Conservation (phyloP, 2,888 invertebrate species). For the Agriopis leucophaearia region DNA sequence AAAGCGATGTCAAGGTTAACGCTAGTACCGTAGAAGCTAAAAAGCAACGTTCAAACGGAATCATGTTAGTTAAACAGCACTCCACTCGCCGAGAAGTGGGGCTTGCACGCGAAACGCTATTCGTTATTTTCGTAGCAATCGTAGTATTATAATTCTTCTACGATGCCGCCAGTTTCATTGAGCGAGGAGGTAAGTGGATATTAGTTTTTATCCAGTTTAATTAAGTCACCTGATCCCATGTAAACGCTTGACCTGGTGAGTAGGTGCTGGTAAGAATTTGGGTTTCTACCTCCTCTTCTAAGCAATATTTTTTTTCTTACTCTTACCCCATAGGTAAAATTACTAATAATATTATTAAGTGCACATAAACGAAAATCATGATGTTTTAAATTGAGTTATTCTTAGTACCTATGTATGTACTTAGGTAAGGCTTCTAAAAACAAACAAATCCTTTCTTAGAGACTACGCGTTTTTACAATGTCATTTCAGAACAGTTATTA, state of each 20-base stretch:
- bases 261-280: no score
- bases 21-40: constrained; percentile 60
- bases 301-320: no score
- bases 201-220: constrained; percentile 6
- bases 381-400: no score
- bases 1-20: constrained; percentile 71
- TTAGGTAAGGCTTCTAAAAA: no score
- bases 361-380: no score
- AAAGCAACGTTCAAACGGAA: constrained; percentile 62
- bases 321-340: no score
- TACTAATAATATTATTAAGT: no score
- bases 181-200: constrained; percentile 75
- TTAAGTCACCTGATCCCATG: constrained; percentile 15
- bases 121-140: constrained; percentile 30
- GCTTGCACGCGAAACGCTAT: constrained; percentile 32
- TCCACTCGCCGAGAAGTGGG: constrained; percentile 56
- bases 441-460: no score
- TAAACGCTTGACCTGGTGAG: not conserved
- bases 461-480: no score
- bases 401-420: no score
- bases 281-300: no score
- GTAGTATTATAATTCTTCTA: constrained; percentile 45
- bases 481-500: no score
- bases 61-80: constrained; percentile 72
- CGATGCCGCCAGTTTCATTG: constrained; percentile 81